Percentiles rank a stretch among this genome's conserved stretches.
phyloP scores from a whole-genome alignment of 2,888 invertebrate species.

The Agrochola lychnidis region DNA sequence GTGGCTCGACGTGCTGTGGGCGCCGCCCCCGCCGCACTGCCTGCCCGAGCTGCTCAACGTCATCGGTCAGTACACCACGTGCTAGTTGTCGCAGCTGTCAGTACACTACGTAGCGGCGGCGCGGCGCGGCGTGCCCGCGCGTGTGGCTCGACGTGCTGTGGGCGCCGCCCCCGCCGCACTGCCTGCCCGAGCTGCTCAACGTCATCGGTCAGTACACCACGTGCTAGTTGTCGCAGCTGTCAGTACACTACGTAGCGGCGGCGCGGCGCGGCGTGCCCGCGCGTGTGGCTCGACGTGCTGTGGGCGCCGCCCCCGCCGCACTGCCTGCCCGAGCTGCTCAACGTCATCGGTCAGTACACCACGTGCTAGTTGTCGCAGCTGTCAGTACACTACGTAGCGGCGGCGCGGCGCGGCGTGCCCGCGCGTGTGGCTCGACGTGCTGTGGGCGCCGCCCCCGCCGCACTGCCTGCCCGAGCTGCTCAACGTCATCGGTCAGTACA shows the following conservation, averaged over 20 bases:
- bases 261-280: conserved; percentile 94
- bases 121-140: conserved; percentile 94
- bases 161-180: conserved; percentile 91
- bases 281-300: conserved; percentile 97
- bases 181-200: conserved; percentile 79
- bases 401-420: conserved; percentile 95
- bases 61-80: conserved; percentile 12
- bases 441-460: conserved; percentile 93
- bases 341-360: conserved; percentile 72
- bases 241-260: conserved; percentile 81
- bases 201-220: conserved; percentile 69
- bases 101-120: conserved; percentile 86
- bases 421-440: conserved; percentile 96
- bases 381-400: conserved; percentile 74
- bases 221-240: background rate
- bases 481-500: conserved; percentile 75
- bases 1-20: conserved; percentile 97
- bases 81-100: background rate
- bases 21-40: conserved; percentile 91
- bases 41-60: conserved; percentile 82
- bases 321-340: conserved; percentile 79
- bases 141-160: conserved; percentile 97
- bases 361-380: background rate
- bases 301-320: conserved; percentile 92
- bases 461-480: conserved; percentile 79